These are phyloP conservation scores for Rostratula benghalensis DNA, from an alignment of 2,113 vertebrate species.

Conservation along the genomic window DNA sequence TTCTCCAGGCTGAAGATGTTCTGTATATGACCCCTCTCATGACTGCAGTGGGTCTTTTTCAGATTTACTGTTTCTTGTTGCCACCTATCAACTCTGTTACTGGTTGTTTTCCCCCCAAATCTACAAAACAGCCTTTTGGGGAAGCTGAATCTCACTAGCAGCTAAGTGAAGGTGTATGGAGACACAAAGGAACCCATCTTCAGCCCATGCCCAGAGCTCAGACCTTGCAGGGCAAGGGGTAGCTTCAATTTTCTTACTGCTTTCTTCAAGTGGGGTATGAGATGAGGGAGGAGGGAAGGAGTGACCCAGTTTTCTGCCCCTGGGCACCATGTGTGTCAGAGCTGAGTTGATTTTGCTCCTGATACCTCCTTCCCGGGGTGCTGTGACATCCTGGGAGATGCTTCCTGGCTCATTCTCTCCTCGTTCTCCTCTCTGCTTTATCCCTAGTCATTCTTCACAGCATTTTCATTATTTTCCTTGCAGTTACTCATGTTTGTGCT, in stretches of 20 bases:
- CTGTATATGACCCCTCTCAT: accelerated
- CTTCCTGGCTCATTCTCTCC: not conserved
- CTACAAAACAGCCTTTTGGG: not conserved
- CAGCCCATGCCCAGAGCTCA: not conserved
- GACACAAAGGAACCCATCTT: not conserved
- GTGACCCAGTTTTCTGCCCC: not conserved
- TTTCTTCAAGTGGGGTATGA: accelerated
- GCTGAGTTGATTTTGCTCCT: not conserved
- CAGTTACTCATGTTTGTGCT: not conserved
- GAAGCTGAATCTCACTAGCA: not conserved
- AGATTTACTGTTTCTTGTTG: not conserved
- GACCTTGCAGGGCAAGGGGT: not conserved
- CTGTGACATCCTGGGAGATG: not conserved
- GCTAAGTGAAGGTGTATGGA: not conserved
- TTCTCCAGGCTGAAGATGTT: not conserved
- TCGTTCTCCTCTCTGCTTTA: not conserved
- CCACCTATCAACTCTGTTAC: too few relatives aligned
- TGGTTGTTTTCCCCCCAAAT: not conserved
- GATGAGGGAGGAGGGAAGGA: not conserved
- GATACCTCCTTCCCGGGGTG: accelerated
- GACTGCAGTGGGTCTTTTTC: accelerated
- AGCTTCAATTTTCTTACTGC: not conserved
- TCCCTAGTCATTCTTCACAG: not conserved
- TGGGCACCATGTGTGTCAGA: accelerated
- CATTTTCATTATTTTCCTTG: not conserved